phyloP scores from a whole-genome alignment of 1,140 invertebrate species.

The Diachasma alloeum region DNA sequence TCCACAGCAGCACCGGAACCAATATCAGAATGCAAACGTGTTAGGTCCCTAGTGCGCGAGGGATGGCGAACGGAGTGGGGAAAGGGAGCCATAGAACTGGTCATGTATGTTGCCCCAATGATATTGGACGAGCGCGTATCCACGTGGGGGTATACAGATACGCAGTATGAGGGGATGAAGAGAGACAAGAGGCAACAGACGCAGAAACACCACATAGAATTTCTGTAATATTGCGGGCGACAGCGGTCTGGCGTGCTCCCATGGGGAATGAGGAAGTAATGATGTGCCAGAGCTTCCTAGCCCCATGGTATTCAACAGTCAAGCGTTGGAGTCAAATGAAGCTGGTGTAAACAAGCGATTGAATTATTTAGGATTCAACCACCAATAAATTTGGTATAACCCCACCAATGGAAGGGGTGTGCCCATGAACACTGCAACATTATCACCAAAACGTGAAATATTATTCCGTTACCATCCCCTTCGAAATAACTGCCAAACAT shows the following conservation, averaged over 20 bases:
- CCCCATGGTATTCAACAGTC: background rate
- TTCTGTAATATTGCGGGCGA: slow-evolving; percentile 56
- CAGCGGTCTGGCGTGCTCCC: slow-evolving; percentile 43
- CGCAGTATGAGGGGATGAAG: background rate
- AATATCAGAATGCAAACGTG: slow-evolving; percentile 43
- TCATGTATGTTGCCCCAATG: slow-evolving; percentile 9
- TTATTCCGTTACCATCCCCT: background rate
- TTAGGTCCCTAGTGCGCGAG: slow-evolving; percentile 12
- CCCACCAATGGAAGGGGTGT: background rate
- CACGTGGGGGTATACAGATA: slow-evolving; percentile 16
- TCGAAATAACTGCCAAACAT: no score
- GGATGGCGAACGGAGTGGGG: background rate
- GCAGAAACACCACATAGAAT: slow-evolving; percentile 41
- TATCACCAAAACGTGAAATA: background rate
- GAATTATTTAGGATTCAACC: slow-evolving; percentile 40
- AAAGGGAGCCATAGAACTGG: background rate
- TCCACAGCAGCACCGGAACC: slow-evolving; percentile 45
- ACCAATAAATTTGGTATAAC: slow-evolving; percentile 18
- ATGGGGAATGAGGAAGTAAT: slow-evolving; percentile 52
- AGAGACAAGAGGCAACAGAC: background rate
- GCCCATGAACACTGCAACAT: background rate
- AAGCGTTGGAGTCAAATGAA: slow-evolving; percentile 38
- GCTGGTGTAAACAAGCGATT: slow-evolving; percentile 42
- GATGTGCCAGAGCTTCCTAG: slow-evolving; percentile 42
- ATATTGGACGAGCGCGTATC: slow-evolving; percentile 18